Evolutionary conservation across 2,797 vertebrate genomes (phyloP).

Genomic region (Perdix hodgsoniae): DNA sequence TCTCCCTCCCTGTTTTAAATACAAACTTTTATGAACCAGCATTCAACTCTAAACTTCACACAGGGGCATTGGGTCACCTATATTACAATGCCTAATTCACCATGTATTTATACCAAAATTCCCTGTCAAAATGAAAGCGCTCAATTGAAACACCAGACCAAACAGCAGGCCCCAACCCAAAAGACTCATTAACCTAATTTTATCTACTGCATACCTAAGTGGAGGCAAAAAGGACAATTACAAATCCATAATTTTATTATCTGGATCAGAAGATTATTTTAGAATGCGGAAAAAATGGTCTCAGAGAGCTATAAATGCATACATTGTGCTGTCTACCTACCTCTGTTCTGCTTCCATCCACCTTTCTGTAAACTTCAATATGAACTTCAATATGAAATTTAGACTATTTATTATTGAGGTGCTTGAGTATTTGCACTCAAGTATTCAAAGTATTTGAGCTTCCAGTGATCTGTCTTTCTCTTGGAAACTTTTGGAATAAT

Average conservation of each 20-base stretch:
- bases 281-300: background rate
- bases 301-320: background rate
- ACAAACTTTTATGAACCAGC: conserved; percentile 24
- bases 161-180: background rate
- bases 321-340: background rate
- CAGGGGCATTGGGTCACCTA: conserved; percentile 27
- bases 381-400: background rate
- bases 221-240: background rate
- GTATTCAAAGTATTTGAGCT: background rate
- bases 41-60: conserved; percentile 32
- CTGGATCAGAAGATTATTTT: background rate
- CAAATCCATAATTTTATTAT: background rate
- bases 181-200: conserved; percentile 22
- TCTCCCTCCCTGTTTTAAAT: background rate
- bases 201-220: background rate
- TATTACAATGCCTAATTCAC: conserved; percentile 58
- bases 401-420: background rate
- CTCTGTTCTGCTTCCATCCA: background rate
- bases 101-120: conserved; percentile 18
- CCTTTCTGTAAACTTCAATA: background rate
- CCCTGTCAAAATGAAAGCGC: conserved; percentile 43
- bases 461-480: background rate
- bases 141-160: background rate
- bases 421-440: background rate
- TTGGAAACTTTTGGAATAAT: background rate